These are phyloP conservation scores for Diuraphis noxia DNA, from an alignment of 1,140 invertebrate species.

Conservation along the genomic window DNA sequence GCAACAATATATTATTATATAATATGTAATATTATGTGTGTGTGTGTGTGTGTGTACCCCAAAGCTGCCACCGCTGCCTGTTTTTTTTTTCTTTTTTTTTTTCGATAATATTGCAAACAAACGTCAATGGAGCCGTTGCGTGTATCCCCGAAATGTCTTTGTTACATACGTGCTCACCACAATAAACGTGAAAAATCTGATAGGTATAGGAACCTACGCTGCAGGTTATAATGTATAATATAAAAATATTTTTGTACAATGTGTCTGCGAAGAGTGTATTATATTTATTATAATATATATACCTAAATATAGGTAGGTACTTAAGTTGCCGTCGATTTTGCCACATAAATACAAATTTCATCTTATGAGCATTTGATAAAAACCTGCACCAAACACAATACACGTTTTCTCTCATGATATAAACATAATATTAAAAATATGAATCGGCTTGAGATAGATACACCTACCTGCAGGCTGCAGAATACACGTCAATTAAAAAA, in stretches of 20 bases:
- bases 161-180: not conserved
- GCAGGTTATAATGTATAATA: not conserved
- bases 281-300: not conserved
- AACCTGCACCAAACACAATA: not conserved
- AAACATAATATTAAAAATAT: not conserved
- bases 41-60: too few species aligned
- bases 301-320: too few species aligned
- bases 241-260: not conserved
- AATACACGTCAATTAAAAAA: not conserved
- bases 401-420: not conserved
- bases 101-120: not conserved
- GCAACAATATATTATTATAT: not conserved
- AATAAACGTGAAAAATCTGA: not conserved
- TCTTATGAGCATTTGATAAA: not conserved
- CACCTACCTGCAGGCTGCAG: too few species aligned
- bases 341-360: not conserved
- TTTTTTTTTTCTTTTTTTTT: constrained; percentile 10
- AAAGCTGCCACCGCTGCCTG: too few species aligned
- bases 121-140: not conserved
- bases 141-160: not conserved
- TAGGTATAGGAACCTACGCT: not conserved
- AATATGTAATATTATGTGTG: not conserved
- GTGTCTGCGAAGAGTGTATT: not conserved
- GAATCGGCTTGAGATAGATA: not conserved
- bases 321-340: not conserved